phyloP scores from a whole-genome alignment of 2,113 vertebrate species.

The Sylvietta virens region DNA sequence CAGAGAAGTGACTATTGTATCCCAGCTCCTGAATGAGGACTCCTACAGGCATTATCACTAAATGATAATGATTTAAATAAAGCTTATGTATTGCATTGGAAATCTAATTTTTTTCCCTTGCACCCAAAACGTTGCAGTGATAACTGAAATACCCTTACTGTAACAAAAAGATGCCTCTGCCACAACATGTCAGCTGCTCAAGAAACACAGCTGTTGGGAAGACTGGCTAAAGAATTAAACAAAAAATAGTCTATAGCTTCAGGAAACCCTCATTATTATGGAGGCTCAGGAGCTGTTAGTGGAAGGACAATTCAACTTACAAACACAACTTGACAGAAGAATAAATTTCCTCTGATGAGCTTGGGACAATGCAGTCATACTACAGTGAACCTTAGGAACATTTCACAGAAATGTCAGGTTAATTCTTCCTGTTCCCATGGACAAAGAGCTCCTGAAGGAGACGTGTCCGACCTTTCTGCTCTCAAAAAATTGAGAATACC shows the following conservation, averaged over 20 bases:
- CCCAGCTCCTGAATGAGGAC: background rate
- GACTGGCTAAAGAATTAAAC: background rate
- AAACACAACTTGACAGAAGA: background rate
- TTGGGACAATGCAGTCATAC: background rate
- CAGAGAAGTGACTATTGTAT: background rate
- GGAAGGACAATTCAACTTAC: background rate
- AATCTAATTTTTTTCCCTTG: background rate
- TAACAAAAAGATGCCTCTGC: background rate
- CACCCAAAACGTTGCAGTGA: background rate
- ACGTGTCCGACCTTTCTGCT: fast-evolving
- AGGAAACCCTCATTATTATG: background rate
- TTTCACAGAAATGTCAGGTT: background rate
- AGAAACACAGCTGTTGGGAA: background rate
- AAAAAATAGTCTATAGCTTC: background rate
- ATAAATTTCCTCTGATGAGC: background rate
- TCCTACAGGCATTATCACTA: background rate
- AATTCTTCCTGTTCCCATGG: background rate
- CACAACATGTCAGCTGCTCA: background rate
- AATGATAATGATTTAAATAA: background rate
- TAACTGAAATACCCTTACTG: background rate
- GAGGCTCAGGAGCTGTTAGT: background rate
- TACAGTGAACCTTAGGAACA: background rate
- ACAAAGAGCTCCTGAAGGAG: background rate
- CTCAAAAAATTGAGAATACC: background rate
- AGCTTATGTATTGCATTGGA: background rate